Percentiles rank a stretch among this genome's conserved stretches.
These are phyloP conservation scores for Mionectes olivaceus DNA, from an alignment of 2,797 vertebrate species.

Conservation along the genomic window DNA sequence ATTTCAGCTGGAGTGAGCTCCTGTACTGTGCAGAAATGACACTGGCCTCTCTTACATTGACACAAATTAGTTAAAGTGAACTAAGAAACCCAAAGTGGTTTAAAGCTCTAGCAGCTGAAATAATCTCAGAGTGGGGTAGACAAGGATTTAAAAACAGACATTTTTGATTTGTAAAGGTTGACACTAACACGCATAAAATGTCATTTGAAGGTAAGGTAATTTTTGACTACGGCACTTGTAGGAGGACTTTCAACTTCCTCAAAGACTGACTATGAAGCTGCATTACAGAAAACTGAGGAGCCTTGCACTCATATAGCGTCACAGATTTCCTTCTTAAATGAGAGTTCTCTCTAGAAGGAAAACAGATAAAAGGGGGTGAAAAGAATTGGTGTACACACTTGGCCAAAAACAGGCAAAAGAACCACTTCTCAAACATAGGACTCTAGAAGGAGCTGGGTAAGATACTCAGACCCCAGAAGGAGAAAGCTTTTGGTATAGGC, in stretches of 20 bases:
- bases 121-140: not conserved
- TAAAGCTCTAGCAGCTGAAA: not conserved
- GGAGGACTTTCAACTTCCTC: not conserved
- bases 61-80: not conserved
- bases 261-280: not conserved
- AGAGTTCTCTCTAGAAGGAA: not conserved
- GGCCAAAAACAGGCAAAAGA: not conserved
- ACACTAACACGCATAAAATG: not conserved
- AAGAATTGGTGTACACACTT: not conserved
- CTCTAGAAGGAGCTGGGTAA: not conserved
- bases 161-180: not conserved
- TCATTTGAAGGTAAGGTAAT: not conserved
- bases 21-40: not conserved
- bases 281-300: not conserved
- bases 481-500: not conserved
- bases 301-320: not conserved
- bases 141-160: not conserved
- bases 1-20: not conserved
- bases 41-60: not conserved
- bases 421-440: not conserved
- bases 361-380: fast-evolving
- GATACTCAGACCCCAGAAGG: not conserved
- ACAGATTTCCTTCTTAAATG: not conserved
- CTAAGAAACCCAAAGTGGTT: not conserved
- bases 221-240: not conserved